phyloP scores from a whole-genome alignment of 2,797 vertebrate species.

The Crocidura indochinensis region DNA sequence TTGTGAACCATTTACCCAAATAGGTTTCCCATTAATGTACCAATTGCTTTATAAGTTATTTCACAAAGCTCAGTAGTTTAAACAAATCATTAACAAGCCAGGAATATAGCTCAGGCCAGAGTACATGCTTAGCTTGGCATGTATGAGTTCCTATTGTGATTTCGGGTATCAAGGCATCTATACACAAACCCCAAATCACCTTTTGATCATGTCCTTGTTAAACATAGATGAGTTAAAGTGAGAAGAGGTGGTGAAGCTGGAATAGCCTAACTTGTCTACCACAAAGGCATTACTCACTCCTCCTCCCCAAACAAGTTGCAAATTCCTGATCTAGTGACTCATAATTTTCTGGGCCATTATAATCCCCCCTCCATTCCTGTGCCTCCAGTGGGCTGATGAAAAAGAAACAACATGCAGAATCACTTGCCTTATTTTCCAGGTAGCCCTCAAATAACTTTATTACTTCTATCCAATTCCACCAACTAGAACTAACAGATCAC shows the following conservation, averaged over 20 bases:
- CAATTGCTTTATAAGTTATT: neutral
- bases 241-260: neutral
- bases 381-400: neutral
- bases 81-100: neutral
- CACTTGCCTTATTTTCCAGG: neutral
- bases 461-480: neutral
- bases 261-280: neutral
- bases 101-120: no score
- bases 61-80: neutral
- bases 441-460: constrained; percentile 7
- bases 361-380: neutral
- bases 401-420: constrained; percentile 13
- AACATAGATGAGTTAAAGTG: neutral
- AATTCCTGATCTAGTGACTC: neutral
- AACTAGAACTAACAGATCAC: neutral
- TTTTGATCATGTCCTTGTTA: neutral
- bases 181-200: neutral
- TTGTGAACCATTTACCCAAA: neutral
- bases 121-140: no score
- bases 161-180: no score
- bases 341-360: neutral
- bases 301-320: neutral
- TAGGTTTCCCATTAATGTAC: neutral
- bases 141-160: no score
- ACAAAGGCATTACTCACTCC: neutral